A percentile compares a stretch with the other conserved stretches of the same genome.
Evolutionary conservation across 1,140 invertebrate genomes (phyloP).

Genomic region (Diprion similis): DNA sequence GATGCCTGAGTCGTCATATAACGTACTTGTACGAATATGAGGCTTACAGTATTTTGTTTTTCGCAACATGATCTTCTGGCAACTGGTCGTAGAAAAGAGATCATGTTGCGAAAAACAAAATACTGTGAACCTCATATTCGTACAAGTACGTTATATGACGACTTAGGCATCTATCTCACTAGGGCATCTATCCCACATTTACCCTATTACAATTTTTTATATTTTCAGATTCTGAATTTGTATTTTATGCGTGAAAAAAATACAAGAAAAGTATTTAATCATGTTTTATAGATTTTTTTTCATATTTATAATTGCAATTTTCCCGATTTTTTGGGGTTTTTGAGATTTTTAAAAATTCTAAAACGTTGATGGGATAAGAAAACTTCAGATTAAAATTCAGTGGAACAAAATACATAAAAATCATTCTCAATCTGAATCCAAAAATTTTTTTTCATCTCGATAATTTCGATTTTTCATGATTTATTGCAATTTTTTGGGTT

Average conservation of each 20-base stretch:
- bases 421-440: background rate
- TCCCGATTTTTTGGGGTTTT: no score
- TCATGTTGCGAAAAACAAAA: slow-evolving; percentile 15
- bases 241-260: slow-evolving; percentile 4
- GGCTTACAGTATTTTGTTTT: no score
- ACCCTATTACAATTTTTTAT: background rate
- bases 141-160: no score
- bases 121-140: no score
- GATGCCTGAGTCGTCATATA: no score
- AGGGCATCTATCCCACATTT: no score
- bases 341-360: background rate
- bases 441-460: slow-evolving; percentile 7
- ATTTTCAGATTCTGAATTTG: background rate
- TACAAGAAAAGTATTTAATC: slow-evolving; percentile 11
- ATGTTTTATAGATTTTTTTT: slow-evolving; percentile 13
- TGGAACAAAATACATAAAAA: slow-evolving; percentile 15
- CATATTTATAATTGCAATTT: no score
- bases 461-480: slow-evolving; percentile 7
- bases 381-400: slow-evolving; percentile 10
- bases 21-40: no score
- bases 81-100: background rate
- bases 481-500: no score
- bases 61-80: no score
- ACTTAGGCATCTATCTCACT: no score
- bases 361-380: no score